Evolutionary conservation across 2,888 invertebrate genomes (phyloP).

Genomic region (Nudaria mundana): DNA sequence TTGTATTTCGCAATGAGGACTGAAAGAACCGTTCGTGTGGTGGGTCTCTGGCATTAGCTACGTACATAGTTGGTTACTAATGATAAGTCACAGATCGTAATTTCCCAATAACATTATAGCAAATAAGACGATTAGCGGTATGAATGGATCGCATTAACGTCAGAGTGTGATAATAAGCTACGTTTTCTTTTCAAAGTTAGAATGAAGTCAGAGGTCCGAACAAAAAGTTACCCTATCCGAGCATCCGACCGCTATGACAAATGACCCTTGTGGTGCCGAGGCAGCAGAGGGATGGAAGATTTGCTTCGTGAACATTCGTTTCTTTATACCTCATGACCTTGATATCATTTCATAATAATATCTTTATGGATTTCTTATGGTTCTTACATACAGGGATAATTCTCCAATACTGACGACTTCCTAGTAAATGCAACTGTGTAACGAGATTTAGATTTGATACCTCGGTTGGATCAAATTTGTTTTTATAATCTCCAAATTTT

Average conservation of each 20-base stretch:
- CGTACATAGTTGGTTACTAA: conserved; percentile 7
- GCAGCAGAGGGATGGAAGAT: conserved; percentile 65
- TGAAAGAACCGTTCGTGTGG: too few relatives aligned
- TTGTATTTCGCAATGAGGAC: too few relatives aligned
- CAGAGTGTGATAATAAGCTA: conserved; percentile 55
- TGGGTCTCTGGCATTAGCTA: too few relatives aligned
- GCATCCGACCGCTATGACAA: conserved; percentile 73
- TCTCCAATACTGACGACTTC: too few relatives aligned
- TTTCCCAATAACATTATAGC: conserved; percentile 44
- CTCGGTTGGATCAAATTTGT: too few relatives aligned
- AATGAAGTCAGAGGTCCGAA: conserved; percentile 68
- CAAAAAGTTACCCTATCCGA: conserved; percentile 75
- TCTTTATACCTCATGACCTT: conserved; percentile 43
- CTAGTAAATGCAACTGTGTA: too few relatives aligned
- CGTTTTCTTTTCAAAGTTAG: conserved; percentile 67
- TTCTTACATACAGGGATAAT: too few relatives aligned
- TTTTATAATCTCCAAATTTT: too few relatives aligned
- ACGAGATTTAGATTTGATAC: too few relatives aligned
- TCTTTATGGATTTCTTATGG: conserved; percentile 22
- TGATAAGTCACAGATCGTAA: conserved; percentile 22
- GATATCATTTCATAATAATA: conserved; percentile 43
- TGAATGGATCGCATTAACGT: conserved; percentile 58
- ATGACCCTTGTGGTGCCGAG: conserved; percentile 54
- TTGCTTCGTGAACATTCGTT: conserved; percentile 62
- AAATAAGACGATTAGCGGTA: conserved; percentile 52